These are phyloP conservation scores for Cyprinella venusta DNA, from an alignment of 2,797 vertebrate genomes.

Conservation along the genomic window DNA sequence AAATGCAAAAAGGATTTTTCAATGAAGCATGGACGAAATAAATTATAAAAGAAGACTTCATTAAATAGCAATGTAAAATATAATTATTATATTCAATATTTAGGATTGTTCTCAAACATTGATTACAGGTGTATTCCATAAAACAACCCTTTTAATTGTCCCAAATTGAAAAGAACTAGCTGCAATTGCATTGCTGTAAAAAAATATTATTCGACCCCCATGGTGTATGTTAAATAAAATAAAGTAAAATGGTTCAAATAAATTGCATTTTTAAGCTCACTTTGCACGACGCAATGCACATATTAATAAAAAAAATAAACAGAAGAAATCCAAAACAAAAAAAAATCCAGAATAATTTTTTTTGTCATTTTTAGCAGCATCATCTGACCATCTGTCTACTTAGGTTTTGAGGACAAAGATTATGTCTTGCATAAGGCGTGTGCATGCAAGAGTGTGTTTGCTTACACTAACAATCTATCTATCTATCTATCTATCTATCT, in stretches of 20 bases:
- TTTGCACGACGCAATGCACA: neutral
- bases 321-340: rapidly evolving
- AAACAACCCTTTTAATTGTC: neutral
- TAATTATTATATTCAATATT: neutral
- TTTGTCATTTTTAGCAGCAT: neutral
- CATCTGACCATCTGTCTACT: conserved; percentile 1
- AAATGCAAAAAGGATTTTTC: neutral
- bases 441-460: conserved; percentile 14
- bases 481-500: neutral
- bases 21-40: neutral
- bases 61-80: neutral
- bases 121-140: neutral
- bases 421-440: conserved; percentile 49
- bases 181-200: neutral
- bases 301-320: neutral
- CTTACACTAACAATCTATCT: neutral
- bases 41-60: neutral
- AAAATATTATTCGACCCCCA: neutral
- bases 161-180: neutral
- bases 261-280: neutral
- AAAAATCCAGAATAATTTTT: neutral
- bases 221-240: neutral
- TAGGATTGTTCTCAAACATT: neutral
- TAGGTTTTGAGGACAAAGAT: conserved; percentile 66
- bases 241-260: neutral